A percentile compares a stretch with the other conserved stretches of the same genome.
phyloP scores from a whole-genome alignment of 2,113 vertebrate genomes.

The Holacanthus passer region DNA sequence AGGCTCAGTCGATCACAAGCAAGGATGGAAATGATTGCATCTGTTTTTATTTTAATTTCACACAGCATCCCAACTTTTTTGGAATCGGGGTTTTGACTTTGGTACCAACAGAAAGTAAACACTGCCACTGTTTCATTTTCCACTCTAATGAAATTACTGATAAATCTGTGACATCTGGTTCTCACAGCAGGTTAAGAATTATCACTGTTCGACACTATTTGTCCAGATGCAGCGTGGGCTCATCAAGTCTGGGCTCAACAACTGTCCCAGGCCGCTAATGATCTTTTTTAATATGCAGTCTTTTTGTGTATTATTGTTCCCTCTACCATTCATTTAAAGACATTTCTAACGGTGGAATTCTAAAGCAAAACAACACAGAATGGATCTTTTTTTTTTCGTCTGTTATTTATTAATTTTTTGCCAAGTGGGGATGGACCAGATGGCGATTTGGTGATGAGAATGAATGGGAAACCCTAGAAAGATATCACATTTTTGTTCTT shows the following conservation, averaged over 20 bases:
- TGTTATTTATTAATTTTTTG: constrained; percentile 6
- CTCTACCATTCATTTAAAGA: constrained; percentile 8
- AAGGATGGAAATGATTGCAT: too few relatives aligned
- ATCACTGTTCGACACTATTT: constrained; percentile 11
- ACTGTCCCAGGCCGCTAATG: constrained; percentile 21
- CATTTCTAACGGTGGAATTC: background rate
- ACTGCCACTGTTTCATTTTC: too few relatives aligned
- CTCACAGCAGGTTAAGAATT: constrained; percentile 33
- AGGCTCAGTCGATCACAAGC: too few relatives aligned
- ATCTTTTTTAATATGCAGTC: constrained; percentile 20
- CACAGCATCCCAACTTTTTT: too few relatives aligned
- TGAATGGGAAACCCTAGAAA: constrained; percentile 6
- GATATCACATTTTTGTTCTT: background rate
- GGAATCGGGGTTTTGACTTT: too few relatives aligned
- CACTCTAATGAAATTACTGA: constrained; percentile 3
- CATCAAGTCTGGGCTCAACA: constrained; percentile 18
- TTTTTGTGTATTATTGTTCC: constrained; percentile 4
- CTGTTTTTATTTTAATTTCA: too few relatives aligned
- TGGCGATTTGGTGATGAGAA: constrained; percentile 12
- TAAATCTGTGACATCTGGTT: constrained; percentile 35
- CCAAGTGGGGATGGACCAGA: constrained; percentile 7
- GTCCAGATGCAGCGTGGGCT: constrained; percentile 21
- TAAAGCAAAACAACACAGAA: constrained; percentile 6
- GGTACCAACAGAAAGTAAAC: background rate
- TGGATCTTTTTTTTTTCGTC: background rate